Conservation (phyloP, 2,113 vertebrate genomes). For the Emydocephalus ijimae region DNA sequence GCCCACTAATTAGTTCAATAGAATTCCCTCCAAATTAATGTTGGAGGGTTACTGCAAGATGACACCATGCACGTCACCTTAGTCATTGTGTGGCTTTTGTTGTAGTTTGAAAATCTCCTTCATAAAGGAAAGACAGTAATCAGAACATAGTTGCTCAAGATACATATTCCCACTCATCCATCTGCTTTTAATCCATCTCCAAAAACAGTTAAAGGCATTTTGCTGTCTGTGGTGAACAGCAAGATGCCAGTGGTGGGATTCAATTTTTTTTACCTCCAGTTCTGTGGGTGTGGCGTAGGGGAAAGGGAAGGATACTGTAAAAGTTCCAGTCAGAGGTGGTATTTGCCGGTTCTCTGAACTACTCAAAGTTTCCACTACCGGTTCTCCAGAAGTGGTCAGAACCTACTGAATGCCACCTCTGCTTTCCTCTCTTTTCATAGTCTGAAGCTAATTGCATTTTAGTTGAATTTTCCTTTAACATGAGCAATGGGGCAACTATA, state of each 20-base stretch:
- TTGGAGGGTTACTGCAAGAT: background rate
- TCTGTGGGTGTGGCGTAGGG: too few relatives aligned
- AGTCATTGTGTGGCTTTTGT: background rate
- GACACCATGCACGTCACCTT: background rate
- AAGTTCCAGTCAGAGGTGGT: too few relatives aligned
- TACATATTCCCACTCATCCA: background rate
- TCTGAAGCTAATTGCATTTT: background rate
- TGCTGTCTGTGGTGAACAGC: background rate
- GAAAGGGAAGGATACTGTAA: too few relatives aligned
- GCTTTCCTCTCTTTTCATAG: background rate
- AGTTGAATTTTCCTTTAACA: background rate
- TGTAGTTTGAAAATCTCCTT: background rate
- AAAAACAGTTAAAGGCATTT: background rate
- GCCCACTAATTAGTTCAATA: background rate
- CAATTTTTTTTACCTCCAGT: too few relatives aligned
- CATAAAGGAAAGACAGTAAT: background rate
- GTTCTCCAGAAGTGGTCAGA: too few relatives aligned
- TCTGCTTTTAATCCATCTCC: background rate
- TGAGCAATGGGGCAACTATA: background rate
- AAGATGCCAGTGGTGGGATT: background rate
- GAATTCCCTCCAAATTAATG: background rate
- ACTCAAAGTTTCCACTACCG: too few relatives aligned
- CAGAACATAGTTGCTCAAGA: background rate
- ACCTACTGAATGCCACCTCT: too few relatives aligned
- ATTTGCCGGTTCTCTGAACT: too few relatives aligned